Evolutionary conservation across 2,797 vertebrate species (phyloP), one percentile per base, ranked within the genome.

Genomic region (Epinephelus awoara): DNA sequence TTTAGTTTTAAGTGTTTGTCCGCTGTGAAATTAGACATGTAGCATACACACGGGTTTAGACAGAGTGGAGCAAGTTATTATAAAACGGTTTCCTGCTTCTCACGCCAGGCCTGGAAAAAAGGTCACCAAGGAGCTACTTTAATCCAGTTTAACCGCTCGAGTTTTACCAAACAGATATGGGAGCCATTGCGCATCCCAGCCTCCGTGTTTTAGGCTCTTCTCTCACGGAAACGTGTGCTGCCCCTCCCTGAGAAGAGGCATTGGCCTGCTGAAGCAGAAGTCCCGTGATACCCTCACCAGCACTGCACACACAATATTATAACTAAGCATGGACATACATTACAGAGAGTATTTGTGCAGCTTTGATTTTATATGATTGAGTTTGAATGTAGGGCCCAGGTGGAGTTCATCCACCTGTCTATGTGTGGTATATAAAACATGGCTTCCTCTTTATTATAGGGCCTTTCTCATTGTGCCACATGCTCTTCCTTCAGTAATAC

Each of bases 231-330:
- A 34, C 34, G 34, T 34, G 34, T 34, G 34, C 82, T 44, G 88
- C 89, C 88, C 86, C 88, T 87, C 88, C 90, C 90, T 83, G 68
- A 63, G 17, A 40, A 8, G 5, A 3, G 17, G 66, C 18, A 9
- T 2, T 5, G 11, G 15, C 6, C 15, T 12, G 3, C 15, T 49
- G 59, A 11, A 55, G 15, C 50, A 18, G 47, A 18, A 19, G 50
- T n/a, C n/a, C 13, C 52, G 23, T 38, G 44, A 18, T 15, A 44
- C 57, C 9, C 11, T 42, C 40, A 12, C 9, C 3, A 42, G 3
- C 40, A 42, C 40, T 42, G 11, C 9, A 42, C 40, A 42, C 9
- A 10, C 40, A 11, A 12, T 42, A 12, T 42, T 42, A 3, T 42
- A 12, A 0, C 40, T 42, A 10, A 12, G 9, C 2, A 10, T 12